Conservation (phyloP, 2,113 vertebrate genomes). For the Ifrita kowaldi region DNA sequence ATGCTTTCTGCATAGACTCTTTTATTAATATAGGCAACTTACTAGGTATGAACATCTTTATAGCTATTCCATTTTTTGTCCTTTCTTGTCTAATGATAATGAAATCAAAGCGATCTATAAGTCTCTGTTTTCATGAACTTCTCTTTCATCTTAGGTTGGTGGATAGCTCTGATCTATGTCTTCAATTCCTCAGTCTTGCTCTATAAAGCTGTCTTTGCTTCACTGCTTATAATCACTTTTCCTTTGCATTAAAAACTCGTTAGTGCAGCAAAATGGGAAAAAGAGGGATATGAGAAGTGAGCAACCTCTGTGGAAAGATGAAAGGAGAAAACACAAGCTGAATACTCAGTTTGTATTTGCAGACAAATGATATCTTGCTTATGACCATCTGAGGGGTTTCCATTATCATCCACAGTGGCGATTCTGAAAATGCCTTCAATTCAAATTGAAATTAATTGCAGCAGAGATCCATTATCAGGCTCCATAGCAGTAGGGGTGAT, state of each 20-base stretch:
- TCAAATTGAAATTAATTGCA: not conserved
- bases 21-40: not conserved
- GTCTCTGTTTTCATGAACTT: not conserved
- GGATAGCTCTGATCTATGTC: slow-evolving; percentile 13
- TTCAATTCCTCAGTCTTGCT: slow-evolving; percentile 37
- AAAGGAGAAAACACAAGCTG: not conserved
- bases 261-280: slow-evolving; percentile 37
- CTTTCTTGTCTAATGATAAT: slow-evolving; percentile 23
- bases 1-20: not conserved
- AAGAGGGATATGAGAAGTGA: slow-evolving; percentile 40
- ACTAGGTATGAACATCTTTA: not conserved
- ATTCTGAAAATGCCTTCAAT: not conserved
- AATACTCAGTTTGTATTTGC: slow-evolving; percentile 28
- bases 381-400: not conserved
- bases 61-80: not conserved
- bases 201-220: slow-evolving; percentile 54
- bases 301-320: slow-evolving; percentile 33
- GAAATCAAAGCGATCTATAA: slow-evolving; percentile 6
- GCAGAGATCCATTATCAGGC: not conserved
- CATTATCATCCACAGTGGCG: not conserved
- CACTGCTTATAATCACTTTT: slow-evolving; percentile 47
- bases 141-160: slow-evolving; percentile 30
- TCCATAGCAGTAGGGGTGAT: not conserved
- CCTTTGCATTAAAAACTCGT: slow-evolving; percentile 55
- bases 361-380: not conserved